These are phyloP conservation scores for Pristionchus arcanus DNA, from an alignment of 2,888 invertebrate genomes.

Conservation along the genomic window DNA sequence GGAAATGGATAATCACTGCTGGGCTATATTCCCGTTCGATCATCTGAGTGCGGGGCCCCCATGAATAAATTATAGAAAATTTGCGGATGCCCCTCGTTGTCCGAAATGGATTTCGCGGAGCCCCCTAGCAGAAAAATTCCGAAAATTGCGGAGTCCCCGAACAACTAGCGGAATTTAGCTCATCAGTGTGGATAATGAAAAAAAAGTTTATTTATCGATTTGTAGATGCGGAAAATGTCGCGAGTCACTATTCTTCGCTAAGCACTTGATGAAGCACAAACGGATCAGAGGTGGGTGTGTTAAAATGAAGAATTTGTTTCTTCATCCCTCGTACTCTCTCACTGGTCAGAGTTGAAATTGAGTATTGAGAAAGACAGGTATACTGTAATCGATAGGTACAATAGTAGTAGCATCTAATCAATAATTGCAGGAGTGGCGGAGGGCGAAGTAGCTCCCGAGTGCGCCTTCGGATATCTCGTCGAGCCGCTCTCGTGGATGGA, in stretches of 20 bases:
- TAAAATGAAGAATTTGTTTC: no score
- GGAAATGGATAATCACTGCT: no score
- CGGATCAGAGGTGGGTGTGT: background rate
- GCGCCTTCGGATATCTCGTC: slow-evolving; percentile 66
- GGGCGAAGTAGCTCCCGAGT: slow-evolving; percentile 31
- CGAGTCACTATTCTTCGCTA: slow-evolving; percentile 65
- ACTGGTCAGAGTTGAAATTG: no score
- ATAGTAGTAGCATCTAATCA: background rate
- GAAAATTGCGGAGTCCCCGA: no score
- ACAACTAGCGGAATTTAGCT: background rate
- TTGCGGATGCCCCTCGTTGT: no score
- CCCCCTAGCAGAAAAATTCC: no score
- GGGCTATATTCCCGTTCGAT: no score
- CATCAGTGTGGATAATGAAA: background rate
- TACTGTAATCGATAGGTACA: no score
- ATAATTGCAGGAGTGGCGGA: slow-evolving; percentile 7
- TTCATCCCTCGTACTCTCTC: background rate
- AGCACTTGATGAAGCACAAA: slow-evolving; percentile 65
- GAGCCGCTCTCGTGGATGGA: slow-evolving; percentile 73
- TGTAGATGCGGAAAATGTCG: slow-evolving; percentile 67
- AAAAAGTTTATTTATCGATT: background rate
- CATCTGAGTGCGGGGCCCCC: no score
- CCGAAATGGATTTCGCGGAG: no score
- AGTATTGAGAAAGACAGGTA: no score
- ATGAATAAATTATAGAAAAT: no score